Conservation (phyloP, 2,888 invertebrate species). For the Onchidella celtica region DNA sequence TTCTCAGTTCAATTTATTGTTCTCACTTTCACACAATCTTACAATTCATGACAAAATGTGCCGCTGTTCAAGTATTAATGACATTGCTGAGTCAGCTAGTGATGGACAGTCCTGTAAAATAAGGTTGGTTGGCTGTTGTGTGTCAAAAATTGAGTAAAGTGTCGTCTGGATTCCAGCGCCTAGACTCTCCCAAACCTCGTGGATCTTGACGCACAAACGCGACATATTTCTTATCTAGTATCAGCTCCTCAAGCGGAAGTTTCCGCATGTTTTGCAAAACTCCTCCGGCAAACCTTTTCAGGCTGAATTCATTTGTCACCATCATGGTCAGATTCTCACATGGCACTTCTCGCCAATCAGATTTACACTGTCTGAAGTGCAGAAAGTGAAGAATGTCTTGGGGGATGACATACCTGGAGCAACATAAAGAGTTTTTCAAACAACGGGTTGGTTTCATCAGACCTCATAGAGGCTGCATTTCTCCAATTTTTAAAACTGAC, state of each 20-base stretch:
- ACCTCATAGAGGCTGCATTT: too few species aligned
- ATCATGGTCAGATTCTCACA: slow-evolving; percentile 30
- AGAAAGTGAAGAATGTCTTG: slow-evolving; percentile 36
- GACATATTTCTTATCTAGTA: slow-evolving; percentile 12
- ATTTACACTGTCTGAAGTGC: slow-evolving; percentile 43
- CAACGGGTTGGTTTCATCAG: too few species aligned
- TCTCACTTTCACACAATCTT: too few species aligned
- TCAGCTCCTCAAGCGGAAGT: slow-evolving; percentile 33
- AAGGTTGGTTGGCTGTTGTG: too few species aligned
- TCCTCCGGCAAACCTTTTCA: slow-evolving; percentile 4
- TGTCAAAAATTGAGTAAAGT: too few species aligned
- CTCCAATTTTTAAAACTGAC: too few species aligned
- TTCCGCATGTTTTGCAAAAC: slow-evolving; percentile 11
- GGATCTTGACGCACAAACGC: not conserved
- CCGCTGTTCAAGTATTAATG: too few species aligned
- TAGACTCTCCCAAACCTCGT: not conserved
- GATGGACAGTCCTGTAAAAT: too few species aligned
- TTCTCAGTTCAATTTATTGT: too few species aligned
- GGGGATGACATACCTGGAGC: slow-evolving; percentile 35
- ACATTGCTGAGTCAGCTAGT: too few species aligned
- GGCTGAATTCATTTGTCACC: slow-evolving; percentile 2
- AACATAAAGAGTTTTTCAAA: not conserved
- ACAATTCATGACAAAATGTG: too few species aligned
- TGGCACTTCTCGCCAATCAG: slow-evolving; percentile 26
- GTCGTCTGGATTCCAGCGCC: too few species aligned